Percentiles rank a stretch among this genome's conserved stretches.
These are phyloP conservation scores for Leptinotarsa texana DNA, from an alignment of 1,140 invertebrate genomes.

Conservation along the genomic window DNA sequence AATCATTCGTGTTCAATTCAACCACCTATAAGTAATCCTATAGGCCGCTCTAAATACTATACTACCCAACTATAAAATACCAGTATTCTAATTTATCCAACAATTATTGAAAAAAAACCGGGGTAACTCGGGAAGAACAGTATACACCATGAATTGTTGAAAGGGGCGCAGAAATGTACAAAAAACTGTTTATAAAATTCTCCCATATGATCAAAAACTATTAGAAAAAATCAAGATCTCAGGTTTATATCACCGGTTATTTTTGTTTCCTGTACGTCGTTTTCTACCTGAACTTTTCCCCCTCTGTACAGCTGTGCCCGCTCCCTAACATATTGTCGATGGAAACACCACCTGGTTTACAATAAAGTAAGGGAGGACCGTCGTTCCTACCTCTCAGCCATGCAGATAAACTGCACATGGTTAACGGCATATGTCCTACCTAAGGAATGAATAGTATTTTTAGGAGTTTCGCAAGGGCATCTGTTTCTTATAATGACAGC, in stretches of 20 bases:
- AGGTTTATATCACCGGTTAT: neutral
- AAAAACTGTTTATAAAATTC: too few relatives aligned
- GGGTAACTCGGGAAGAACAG: too few relatives aligned
- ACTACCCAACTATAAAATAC: too few relatives aligned
- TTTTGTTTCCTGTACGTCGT: constrained; percentile 3
- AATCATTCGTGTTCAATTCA: too few relatives aligned
- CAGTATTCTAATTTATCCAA: too few relatives aligned
- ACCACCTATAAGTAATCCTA: too few relatives aligned
- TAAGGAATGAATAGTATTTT: neutral
- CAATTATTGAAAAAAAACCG: too few relatives aligned
- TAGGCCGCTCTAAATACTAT: too few relatives aligned
- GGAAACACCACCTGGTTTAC: constrained; percentile 17
- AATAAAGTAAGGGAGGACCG: neutral
- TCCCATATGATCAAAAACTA: neutral
- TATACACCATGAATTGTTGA: too few relatives aligned
- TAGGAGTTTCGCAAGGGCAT: neutral
- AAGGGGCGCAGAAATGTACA: too few relatives aligned
- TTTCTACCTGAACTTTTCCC: constrained; percentile 36
- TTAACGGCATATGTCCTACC: neutral
- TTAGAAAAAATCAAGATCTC: neutral
- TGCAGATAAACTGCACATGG: constrained; percentile 5
- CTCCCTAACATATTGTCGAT: constrained; percentile 46
- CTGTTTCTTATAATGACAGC: constrained; percentile 1
- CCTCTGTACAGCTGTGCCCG: constrained; percentile 37
- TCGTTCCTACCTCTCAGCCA: neutral